Conservation (phyloP, 2,113 vertebrate species). For the Anarhynchus alexandrinus region DNA sequence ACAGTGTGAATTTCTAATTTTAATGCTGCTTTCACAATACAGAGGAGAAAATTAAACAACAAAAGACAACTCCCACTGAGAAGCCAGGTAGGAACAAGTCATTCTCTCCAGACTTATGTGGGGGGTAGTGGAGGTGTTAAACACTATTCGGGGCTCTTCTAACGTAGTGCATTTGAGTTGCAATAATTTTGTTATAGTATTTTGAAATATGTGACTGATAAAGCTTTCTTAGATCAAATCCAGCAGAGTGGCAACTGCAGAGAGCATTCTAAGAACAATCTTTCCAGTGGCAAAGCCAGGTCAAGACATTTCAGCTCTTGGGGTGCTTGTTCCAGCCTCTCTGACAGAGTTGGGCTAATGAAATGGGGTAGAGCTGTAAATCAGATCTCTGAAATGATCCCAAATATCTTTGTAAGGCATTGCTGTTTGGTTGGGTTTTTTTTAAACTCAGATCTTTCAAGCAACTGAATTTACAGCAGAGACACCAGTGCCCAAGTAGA, state of each 20-base stretch:
- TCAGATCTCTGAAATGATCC: not conserved
- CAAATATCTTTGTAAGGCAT: not conserved
- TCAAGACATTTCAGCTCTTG: not conserved
- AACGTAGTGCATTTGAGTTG: not conserved
- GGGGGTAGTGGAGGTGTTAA: not conserved
- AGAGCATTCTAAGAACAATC: not conserved
- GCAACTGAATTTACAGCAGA: not conserved
- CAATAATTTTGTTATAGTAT: not conserved
- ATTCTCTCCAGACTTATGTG: not conserved
- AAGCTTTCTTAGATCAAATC: not conserved
- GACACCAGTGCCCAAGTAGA: not conserved
- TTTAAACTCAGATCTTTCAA: not conserved
- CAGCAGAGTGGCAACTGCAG: not conserved
- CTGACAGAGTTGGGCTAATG: not conserved
- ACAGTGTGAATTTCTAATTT: not conserved
- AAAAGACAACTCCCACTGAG: conserved; percentile 44
- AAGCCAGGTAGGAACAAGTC: conserved; percentile 60
- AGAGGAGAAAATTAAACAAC: conserved; percentile 70
- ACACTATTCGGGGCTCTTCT: not conserved
- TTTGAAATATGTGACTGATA: not conserved
- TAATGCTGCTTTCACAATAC: conserved; percentile 19
- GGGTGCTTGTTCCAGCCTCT: not conserved
- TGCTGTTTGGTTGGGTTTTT: not conserved
- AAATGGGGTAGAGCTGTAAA: not conserved
- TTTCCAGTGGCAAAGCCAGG: not conserved